A percentile compares a stretch with the other conserved stretches of the same genome.
Evolutionary conservation across 2,888 invertebrate species (phyloP).

Genomic region (Tanaodytes sp.): DNA sequence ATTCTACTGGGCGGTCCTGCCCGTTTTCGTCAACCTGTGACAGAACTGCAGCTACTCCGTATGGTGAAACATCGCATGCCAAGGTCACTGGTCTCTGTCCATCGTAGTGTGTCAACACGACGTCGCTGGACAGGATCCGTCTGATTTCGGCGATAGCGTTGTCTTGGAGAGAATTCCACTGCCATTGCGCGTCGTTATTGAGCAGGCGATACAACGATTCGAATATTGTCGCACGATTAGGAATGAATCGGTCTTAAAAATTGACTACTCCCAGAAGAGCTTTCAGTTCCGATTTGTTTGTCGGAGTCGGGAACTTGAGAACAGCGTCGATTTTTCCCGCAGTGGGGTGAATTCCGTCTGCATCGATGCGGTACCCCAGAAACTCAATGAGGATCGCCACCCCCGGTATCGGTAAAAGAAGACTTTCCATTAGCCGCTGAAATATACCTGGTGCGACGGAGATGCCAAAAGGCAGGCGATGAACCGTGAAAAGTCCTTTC

Average conservation of each 20-base stretch:
- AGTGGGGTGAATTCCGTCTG: background rate
- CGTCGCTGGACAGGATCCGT: background rate
- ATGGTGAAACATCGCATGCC: conserved; percentile 11
- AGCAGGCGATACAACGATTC: background rate
- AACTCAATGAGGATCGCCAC: background rate
- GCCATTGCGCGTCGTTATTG: background rate
- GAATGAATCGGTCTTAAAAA: background rate
- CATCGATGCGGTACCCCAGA: background rate
- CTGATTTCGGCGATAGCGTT: background rate
- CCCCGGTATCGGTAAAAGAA: background rate
- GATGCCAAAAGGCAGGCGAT: background rate
- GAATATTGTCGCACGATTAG: background rate
- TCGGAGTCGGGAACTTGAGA: background rate
- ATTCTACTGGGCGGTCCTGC: background rate
- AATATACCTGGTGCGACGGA: background rate
- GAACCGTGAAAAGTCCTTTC: background rate
- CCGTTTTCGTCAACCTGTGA: conserved; percentile 9
- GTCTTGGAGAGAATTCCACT: background rate
- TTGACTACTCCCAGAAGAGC: background rate
- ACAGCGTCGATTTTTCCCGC: background rate
- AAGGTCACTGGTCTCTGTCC: background rate
- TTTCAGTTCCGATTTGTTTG: background rate
- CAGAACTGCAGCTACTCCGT: background rate
- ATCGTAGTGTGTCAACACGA: conserved; percentile 24
- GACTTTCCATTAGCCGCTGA: background rate